Base-by-base conservation (phyloP, 2,888 invertebrate genomes). In the Lepeophtheirus nordmannii region DNA sequence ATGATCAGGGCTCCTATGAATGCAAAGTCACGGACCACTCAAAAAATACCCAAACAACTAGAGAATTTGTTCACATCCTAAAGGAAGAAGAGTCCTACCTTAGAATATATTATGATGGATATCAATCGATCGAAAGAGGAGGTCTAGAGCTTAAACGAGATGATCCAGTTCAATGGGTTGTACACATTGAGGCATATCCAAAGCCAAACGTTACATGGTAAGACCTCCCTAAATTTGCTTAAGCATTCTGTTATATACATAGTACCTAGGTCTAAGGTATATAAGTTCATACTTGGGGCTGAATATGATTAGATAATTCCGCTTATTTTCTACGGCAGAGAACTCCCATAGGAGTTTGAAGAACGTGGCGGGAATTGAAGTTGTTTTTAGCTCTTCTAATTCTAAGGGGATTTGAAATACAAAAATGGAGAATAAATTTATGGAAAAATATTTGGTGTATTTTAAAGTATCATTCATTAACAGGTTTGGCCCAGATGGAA, bases 21-120 rank as follows among this genome's bases (percentile, higher is more conserved):
- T 66, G 66, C 40, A 46, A 12, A 9, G 66, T 66, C 11, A 66
- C 66, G 17, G 66, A 66, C 46, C 66, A 66, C 37, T 41, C 66
- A 20, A 41, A 30, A 12, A 66, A 66, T 66, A 22, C 14, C n/a
- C 58, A 60, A 37, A 41, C 39, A 11, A 60, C 30, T 10, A 10
- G 60, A 38, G 41, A 66, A 40, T 66, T 66, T 37, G 53, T 66
- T 12, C 63, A 37, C 20, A 63, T 63, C 9, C 11, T 53, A 37
- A 53, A 53, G 3, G 37, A 56, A 53, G 63, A 63, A 10, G 63
- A 63, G 17, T 37, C 63, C 5, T 23, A 22, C 10, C 23, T 63
- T 10, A 22, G 22, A 20, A 56, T 53, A 17, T 63, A 56, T 12
- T 53, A 56, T 46, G 63, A 63, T 14, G 63, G 63, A 17, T 63